phyloP scores from a whole-genome alignment of 2,113 vertebrate genomes.

The Bungarus multicinctus region DNA sequence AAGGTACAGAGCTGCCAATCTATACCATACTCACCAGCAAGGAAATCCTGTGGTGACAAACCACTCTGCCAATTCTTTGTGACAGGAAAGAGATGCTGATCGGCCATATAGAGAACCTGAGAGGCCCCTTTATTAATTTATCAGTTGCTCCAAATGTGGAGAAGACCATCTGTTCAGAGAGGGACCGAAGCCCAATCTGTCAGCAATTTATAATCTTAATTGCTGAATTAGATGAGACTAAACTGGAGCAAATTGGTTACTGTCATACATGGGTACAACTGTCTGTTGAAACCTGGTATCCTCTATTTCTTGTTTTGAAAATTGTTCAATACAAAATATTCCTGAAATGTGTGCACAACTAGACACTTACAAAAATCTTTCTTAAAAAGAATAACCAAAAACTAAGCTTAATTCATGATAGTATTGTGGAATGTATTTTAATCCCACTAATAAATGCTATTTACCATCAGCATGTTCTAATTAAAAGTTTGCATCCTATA shows the following conservation, averaged over 20 bases:
- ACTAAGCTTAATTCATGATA: background rate
- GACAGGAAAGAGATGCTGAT: background rate
- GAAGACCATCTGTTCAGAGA: background rate
- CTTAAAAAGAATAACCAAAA: background rate
- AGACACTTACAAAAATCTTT: background rate
- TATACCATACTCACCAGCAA: background rate
- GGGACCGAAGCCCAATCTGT: background rate
- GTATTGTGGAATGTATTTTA: background rate
- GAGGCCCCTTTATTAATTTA: conserved; percentile 21
- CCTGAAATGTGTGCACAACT: background rate
- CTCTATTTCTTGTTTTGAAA: background rate
- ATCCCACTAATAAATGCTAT: background rate
- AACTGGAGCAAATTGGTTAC: background rate
- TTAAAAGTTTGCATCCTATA: background rate
- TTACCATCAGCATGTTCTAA: background rate
- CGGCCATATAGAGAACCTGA: background rate
- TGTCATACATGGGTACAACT: background rate
- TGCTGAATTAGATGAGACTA: background rate
- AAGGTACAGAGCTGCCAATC: background rate
- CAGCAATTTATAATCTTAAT: conserved; percentile 2
- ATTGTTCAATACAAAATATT: background rate
- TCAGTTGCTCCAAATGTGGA: background rate
- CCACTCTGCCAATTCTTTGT: background rate
- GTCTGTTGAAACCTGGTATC: background rate
- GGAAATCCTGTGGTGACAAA: background rate